phyloP scores from a whole-genome alignment of 2,888 invertebrate species.

The Calameuta idolon region DNA sequence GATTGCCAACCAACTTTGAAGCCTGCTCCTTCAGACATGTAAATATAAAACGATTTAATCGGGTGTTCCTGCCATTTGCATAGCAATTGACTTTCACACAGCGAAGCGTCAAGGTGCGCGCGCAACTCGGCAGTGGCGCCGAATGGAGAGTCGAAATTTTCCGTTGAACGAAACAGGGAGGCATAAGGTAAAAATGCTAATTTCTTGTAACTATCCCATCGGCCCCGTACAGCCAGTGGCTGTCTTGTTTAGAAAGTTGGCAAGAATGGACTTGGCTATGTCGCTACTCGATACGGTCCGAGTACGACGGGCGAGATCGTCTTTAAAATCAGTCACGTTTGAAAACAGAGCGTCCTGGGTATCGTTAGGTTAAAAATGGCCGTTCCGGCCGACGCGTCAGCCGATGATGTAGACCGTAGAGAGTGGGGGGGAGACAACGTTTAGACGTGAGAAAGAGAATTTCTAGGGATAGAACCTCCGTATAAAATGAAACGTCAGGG shows the following conservation, averaged over 20 bases:
- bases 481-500: not conserved
- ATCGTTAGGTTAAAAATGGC: not conserved
- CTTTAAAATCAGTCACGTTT: not conserved
- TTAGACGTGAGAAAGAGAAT: not conserved
- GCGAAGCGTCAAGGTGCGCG: not conserved
- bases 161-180: not conserved
- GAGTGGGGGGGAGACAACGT: not conserved
- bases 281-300: not conserved
- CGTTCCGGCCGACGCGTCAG: not conserved
- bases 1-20: not conserved
- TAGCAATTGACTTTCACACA: not conserved
- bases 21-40: not conserved
- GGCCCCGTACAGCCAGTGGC: not conserved
- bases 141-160: not conserved
- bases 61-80: not conserved
- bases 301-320: not conserved
- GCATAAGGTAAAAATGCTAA: not conserved
- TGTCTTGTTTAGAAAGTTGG: not conserved
- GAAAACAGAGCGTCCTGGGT: not conserved
- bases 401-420: not conserved
- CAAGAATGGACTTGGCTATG: not conserved
- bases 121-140: not conserved
- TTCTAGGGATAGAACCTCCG: not conserved
- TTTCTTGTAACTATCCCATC: not conserved
- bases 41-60: not conserved